Conservation (phyloP, 2,113 vertebrate species). For the Rana temporaria region DNA sequence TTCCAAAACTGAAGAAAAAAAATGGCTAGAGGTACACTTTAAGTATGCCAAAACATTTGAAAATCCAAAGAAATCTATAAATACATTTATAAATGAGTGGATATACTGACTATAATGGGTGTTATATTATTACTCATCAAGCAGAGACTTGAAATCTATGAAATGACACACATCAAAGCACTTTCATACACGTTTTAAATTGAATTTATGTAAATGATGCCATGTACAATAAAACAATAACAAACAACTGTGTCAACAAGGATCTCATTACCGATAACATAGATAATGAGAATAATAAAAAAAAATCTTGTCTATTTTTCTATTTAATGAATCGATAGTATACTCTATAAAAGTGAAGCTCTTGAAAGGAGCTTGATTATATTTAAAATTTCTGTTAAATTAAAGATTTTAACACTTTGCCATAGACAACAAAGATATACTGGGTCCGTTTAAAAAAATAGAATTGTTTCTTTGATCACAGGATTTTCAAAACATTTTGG, state of each 20-base stretch:
- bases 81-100: neutral
- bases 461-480: neutral
- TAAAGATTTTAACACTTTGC: neutral
- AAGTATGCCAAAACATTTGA: too few species aligned
- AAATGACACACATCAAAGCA: conserved; percentile 14
- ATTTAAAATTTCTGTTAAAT: neutral
- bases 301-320: neutral
- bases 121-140: neutral
- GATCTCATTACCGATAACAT: neutral
- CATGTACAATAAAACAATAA: neutral
- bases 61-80: too few species aligned
- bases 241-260: conserved; percentile 9
- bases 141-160: neutral
- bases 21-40: too few species aligned
- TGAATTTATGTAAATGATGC: conserved; percentile 17
- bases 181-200: neutral
- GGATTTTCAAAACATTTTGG: neutral
- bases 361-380: neutral
- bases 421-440: neutral
- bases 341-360: neutral
- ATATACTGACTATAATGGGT: neutral
- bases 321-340: neutral
- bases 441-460: neutral
- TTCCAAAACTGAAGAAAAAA: too few species aligned
- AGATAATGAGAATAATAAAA: conserved; percentile 23